Conservation (phyloP, 2,888 invertebrate species). For the Idaea aversata region DNA sequence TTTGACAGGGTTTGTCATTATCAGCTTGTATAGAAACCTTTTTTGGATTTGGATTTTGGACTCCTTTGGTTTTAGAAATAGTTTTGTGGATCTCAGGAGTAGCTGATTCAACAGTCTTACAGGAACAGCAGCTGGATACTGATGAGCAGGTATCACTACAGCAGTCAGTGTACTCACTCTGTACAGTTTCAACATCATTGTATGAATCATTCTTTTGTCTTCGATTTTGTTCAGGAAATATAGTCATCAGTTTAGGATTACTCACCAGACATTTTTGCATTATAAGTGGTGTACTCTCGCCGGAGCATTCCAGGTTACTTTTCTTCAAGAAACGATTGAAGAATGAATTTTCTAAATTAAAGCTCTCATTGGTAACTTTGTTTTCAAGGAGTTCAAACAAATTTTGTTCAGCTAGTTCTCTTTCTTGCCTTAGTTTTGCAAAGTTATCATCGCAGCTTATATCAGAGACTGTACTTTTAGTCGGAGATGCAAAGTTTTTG, state of each 20-base stretch:
- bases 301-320: constrained; percentile 57
- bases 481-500: constrained; percentile 66
- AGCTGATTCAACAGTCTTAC: constrained; percentile 55
- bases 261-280: constrained; percentile 63
- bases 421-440: constrained; percentile 50
- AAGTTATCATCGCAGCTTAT: constrained; percentile 58
- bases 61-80: constrained; percentile 28
- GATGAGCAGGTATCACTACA: constrained; percentile 58
- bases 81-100: constrained; percentile 25
- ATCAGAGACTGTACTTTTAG: constrained; percentile 63
- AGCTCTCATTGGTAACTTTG: constrained; percentile 85
- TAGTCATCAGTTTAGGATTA: constrained; percentile 59
- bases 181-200: constrained; percentile 54
- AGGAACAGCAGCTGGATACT: constrained; percentile 64
- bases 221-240: constrained; percentile 48
- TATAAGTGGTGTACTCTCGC: constrained; percentile 67
- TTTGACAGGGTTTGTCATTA: constrained; percentile 45
- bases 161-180: constrained; percentile 59
- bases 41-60: constrained; percentile 27
- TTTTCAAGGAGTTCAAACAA: constrained; percentile 90
- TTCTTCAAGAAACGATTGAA: constrained; percentile 76
- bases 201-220: constrained; percentile 41
- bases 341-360: constrained; percentile 84
- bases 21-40: constrained; percentile 41
- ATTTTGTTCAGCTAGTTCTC: constrained; percentile 83